Percentiles rank a stretch among this genome's conserved stretches.
These are phyloP conservation scores for Rhabdornis inornatus DNA, from an alignment of 2,113 vertebrate species.

Conservation along the genomic window DNA sequence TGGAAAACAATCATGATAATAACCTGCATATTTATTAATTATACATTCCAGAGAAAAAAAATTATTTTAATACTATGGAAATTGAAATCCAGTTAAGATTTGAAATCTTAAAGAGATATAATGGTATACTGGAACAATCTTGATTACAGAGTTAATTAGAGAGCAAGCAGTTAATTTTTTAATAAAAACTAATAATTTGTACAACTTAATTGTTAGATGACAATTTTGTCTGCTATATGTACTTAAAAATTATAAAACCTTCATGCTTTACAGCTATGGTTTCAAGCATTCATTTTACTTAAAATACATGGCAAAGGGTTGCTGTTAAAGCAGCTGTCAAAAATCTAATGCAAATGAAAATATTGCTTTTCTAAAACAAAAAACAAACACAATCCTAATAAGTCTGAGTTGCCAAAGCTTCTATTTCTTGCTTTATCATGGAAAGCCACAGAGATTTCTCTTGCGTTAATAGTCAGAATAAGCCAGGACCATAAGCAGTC, in stretches of 20 bases:
- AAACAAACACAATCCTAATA: not conserved
- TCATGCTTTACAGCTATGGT: not conserved
- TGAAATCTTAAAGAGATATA: not conserved
- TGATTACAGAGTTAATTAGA: not conserved
- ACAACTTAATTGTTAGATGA: not conserved
- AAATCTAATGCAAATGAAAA: not conserved
- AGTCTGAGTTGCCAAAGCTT: not conserved
- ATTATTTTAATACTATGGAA: not conserved
- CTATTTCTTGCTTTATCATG: not conserved
- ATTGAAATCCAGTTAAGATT: not conserved
- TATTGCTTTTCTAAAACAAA: not conserved
- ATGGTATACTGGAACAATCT: not conserved
- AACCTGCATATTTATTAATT: not conserved
- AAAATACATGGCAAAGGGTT: not conserved
- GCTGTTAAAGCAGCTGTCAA: not conserved
- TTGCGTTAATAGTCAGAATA: not conserved
- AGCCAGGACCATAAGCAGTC: slow-evolving; percentile 16
- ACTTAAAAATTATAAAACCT: not conserved
- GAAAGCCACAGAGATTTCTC: not conserved
- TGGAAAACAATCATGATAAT: not conserved
- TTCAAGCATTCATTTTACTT: not conserved
- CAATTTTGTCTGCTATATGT: not conserved
- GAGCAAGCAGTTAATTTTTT: not conserved
- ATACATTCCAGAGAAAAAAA: not conserved
- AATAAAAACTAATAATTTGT: slow-evolving; percentile 23